phyloP scores from a whole-genome alignment of 2,113 vertebrate genomes.

The Forbesichthys agassizii region DNA sequence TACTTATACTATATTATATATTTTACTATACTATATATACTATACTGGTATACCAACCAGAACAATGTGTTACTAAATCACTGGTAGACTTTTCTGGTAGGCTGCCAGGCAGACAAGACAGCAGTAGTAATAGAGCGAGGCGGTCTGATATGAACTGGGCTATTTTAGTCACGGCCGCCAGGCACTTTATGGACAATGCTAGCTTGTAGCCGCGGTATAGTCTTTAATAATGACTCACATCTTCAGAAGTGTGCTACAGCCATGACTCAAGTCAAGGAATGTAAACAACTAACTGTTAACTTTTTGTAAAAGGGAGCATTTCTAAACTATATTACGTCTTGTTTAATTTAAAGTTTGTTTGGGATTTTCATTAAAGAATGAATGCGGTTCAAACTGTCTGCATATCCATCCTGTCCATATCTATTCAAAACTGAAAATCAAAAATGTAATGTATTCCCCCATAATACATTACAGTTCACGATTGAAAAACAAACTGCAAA shows the following conservation, averaged over 20 bases:
- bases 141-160: slow-evolving; percentile 62
- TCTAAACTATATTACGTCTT: not conserved
- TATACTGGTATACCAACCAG: slow-evolving; percentile 5
- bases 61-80: slow-evolving; percentile 55
- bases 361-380: not conserved
- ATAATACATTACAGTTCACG: too few relatives aligned
- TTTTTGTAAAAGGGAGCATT: not conserved
- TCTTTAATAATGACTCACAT: slow-evolving; percentile 32
- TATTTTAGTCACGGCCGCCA: slow-evolving; percentile 71
- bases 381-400: too few relatives aligned
- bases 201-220: slow-evolving; percentile 36
- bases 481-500: too few relatives aligned
- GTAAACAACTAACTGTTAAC: not conserved
- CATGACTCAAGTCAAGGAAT: slow-evolving; percentile 19
- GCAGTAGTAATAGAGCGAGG: slow-evolving; percentile 56
- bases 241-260: slow-evolving; percentile 7
- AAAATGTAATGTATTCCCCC: not conserved
- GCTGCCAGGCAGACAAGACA: slow-evolving; percentile 63
- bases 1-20: too few relatives aligned
- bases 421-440: not conserved
- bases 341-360: not conserved
- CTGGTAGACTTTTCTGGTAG: slow-evolving; percentile 40
- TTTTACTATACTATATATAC: too few relatives aligned
- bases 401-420: too few relatives aligned
- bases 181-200: slow-evolving; percentile 51